Evolutionary conservation across 2,113 vertebrate species (phyloP), one percentile per base, ranked within the genome.

Genomic region (Agapornis roseicollis): DNA sequence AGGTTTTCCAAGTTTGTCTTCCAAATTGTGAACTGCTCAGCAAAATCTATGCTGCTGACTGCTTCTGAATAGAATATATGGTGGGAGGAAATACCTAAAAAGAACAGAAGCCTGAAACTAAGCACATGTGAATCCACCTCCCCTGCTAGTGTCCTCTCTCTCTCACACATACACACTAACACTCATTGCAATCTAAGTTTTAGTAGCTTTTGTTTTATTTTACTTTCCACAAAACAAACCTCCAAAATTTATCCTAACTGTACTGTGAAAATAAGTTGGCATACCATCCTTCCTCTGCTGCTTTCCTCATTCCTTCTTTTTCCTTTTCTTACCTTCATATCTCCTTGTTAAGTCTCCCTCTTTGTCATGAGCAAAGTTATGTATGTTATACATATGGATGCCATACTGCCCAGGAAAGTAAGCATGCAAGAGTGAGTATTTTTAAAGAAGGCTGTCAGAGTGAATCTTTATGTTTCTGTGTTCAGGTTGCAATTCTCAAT

Each of bases 1-100:
- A 91, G 39, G 35, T 52, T 94, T 94, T 94, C 94, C 94, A 96
- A 65, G 6, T 60, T 77, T 85, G 35, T 86, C 94, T 97, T 80
- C 47, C 72, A 90, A 97, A 97, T 95, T 93, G 89, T 85, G 84
- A 90, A 53, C 18, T 81, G 49, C 58, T 88, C 77, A 33, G 85
- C 60, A 95, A 85, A 94, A 89, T 53, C 23, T 58, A 5, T 28
- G 71, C 33, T 83, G 39, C 85, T 93, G 83, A 56, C 70, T 41
- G 77, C 24, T 74, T 92, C 66, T 83, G 88, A 70, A 93, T 69
- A 77, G 49, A 64, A 74, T 82, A 85, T 50, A 55, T 25, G 66
- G 52, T 24, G 24, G 10, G 28, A 14, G 3, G 2, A 65, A 88
- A 69, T 49, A 73, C 20, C 2, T 39, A 14, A 69, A 79, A 87